Conservation (phyloP, 2,888 invertebrate species). For the Thereva unica region DNA sequence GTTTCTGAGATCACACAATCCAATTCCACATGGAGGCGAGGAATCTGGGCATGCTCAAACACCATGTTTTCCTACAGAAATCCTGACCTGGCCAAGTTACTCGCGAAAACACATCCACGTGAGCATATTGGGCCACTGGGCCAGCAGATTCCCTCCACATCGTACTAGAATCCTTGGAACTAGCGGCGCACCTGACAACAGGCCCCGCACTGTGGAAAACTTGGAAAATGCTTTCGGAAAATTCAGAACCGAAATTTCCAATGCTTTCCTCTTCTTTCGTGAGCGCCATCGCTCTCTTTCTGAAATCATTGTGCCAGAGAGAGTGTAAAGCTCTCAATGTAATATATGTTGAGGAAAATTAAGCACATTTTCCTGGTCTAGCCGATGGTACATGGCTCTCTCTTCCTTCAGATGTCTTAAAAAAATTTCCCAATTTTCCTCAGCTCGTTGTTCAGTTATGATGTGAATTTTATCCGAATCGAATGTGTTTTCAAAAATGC, state of each 20-base stretch:
- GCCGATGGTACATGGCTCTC: too few species aligned
- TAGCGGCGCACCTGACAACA: neutral
- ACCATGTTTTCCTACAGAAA: conserved; percentile 17
- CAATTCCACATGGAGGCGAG: neutral
- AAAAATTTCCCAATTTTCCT: conserved; percentile 16
- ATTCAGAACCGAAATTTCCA: too few species aligned
- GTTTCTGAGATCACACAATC: too few species aligned
- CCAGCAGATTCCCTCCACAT: neutral
- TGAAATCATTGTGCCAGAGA: too few species aligned
- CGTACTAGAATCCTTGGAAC: conserved; percentile 2
- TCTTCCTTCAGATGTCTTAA: too few species aligned
- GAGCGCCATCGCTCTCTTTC: too few species aligned
- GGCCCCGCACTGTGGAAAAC: conserved; percentile 21
- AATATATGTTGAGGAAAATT: too few species aligned
- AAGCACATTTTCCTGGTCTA: too few species aligned
- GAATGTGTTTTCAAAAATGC: conserved; percentile 23
- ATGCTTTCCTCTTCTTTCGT: too few species aligned
- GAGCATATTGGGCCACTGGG: conserved; percentile 25
- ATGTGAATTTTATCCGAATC: conserved; percentile 17
- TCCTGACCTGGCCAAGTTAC: conserved; percentile 38
- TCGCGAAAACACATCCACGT: conserved; percentile 33
- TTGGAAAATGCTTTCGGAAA: neutral
- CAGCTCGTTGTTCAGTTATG: conserved; percentile 22
- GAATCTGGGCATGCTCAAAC: conserved; percentile 21
- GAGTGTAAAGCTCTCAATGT: too few species aligned